Evolutionary conservation across 2,797 vertebrate species (phyloP), one percentile per base, ranked within the genome.

Genomic region (Neomorphus geoffroyi): DNA sequence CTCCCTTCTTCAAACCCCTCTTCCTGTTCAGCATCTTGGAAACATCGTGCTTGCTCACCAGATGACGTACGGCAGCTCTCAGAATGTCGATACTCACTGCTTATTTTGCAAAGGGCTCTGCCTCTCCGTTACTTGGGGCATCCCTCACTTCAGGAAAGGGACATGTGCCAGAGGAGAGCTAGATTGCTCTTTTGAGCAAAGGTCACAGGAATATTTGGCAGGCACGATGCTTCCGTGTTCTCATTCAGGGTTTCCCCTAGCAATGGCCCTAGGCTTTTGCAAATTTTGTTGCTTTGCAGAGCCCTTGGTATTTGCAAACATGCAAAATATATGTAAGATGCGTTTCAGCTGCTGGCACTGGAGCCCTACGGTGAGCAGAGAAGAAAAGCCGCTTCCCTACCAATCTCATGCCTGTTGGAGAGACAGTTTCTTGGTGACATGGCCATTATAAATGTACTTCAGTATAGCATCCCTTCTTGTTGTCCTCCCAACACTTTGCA

Each of bases 161-260:
- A 54, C 10, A 8, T 2, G 48, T 80, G 94, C 97, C 93, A 88
- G 84, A 60, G 78, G 84, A 60, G 78, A 62, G 15, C 54, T n/a
- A 62, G 48, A 66, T 7, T 91, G 91, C 75, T 92, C 90, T 92
- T 93, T 94, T 80, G 37, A 67, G 50, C 83, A 96, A 97, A 97
- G 97, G 96, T 95, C 97, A 94, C 39, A 58, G 85, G 39, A 48
- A 46, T 61, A 35, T 64, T 96, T 89, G 87, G 90, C 89, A 72
- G 86, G 27, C 24, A 6, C 17, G 18, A 26, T 5, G 78, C 66
- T 53, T 48, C 2, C 5, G 3, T 37, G 65, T 37, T 28, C 65
- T 30, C 18, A 2, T 67, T 78, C 24, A 3, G 82, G 61, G 61
- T 32, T 37, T 86, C 93, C 85, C 69, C 73, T 21, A 51, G 94